Percentiles rank a stretch among this genome's conserved stretches.
phyloP scores from a whole-genome alignment of 2,888 invertebrate genomes.

The Cantharis rustica region DNA sequence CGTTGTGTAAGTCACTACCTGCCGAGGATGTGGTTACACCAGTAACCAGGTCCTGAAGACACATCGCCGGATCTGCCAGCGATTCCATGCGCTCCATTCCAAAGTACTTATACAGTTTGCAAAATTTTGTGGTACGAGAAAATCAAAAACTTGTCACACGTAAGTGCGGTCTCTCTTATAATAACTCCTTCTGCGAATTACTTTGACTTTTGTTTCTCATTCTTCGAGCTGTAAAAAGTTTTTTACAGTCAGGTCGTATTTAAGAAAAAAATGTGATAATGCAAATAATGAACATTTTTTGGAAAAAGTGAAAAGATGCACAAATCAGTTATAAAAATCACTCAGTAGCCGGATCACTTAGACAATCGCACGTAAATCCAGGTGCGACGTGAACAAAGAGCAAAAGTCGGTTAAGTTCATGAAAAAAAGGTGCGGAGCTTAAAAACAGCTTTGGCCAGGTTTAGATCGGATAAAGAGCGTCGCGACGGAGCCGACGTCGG shows the following conservation, averaged over 20 bases:
- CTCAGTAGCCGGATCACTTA: constrained; percentile 50
- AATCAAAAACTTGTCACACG: background rate
- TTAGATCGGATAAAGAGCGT: constrained; percentile 58
- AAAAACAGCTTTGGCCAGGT: constrained; percentile 57
- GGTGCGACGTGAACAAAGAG: constrained; percentile 56
- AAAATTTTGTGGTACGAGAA: background rate
- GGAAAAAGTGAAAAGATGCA: constrained; percentile 39
- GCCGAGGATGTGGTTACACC: constrained; percentile 61
- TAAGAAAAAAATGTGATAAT: background rate
- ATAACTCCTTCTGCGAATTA: background rate
- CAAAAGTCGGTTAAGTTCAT: constrained; percentile 56
- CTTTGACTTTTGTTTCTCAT: background rate
- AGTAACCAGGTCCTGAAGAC: constrained; percentile 74
- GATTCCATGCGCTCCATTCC: constrained; percentile 70
- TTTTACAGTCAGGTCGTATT: background rate
- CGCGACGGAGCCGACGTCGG: constrained; percentile 57
- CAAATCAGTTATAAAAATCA: constrained; percentile 55
- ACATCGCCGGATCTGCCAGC: constrained; percentile 71
- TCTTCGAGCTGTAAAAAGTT: background rate
- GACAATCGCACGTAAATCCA: constrained; percentile 54
- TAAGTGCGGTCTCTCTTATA: background rate
- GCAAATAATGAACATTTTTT: background rate
- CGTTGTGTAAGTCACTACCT: constrained; percentile 58
- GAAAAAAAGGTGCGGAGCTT: constrained; percentile 56
- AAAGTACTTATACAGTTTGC: constrained; percentile 28